Percentiles rank a stretch among this genome's conserved stretches.
Conservation (phyloP, 2,797 vertebrate species). For the Semotilus atromaculatus region DNA sequence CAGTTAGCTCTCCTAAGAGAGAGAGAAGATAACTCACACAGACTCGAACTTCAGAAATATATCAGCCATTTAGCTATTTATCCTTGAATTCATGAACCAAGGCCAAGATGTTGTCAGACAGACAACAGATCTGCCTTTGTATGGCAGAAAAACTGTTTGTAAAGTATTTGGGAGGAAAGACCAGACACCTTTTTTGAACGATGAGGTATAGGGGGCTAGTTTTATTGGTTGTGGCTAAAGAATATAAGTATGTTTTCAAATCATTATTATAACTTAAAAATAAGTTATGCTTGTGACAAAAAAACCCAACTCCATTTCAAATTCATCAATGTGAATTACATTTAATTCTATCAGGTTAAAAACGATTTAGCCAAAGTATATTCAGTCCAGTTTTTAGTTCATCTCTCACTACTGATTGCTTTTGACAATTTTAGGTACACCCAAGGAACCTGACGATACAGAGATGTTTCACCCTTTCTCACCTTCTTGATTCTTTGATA, state of each 20-base stretch:
- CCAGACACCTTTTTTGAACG: background rate
- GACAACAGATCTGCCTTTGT: slow-evolving; percentile 31
- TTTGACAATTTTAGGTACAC: background rate
- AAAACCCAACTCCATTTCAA: background rate
- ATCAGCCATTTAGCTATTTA: slow-evolving; percentile 24
- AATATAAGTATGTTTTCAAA: no score
- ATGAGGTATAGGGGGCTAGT: background rate
- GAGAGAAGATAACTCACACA: slow-evolving; percentile 28
- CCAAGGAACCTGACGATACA: slow-evolving; percentile 8
- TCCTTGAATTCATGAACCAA: slow-evolving; percentile 40
- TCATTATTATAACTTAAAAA: background rate
- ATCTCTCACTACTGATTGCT: background rate
- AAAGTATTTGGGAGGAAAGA: slow-evolving; percentile 24
- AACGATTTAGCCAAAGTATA: slow-evolving; percentile 13
- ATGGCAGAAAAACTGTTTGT: slow-evolving; percentile 18
- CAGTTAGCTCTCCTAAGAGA: slow-evolving; percentile 17
- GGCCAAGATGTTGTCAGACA: slow-evolving; percentile 28
- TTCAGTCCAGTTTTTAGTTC: background rate
- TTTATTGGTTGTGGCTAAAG: background rate
- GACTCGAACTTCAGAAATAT: background rate
- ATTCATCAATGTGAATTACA: background rate
- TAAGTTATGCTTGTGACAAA: background rate
- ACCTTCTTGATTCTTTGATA: slow-evolving; percentile 19
- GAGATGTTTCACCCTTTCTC: background rate
- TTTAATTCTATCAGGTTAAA: background rate